Conservation (phyloP, 2,113 vertebrate genomes). For the Anhinga rufa region DNA sequence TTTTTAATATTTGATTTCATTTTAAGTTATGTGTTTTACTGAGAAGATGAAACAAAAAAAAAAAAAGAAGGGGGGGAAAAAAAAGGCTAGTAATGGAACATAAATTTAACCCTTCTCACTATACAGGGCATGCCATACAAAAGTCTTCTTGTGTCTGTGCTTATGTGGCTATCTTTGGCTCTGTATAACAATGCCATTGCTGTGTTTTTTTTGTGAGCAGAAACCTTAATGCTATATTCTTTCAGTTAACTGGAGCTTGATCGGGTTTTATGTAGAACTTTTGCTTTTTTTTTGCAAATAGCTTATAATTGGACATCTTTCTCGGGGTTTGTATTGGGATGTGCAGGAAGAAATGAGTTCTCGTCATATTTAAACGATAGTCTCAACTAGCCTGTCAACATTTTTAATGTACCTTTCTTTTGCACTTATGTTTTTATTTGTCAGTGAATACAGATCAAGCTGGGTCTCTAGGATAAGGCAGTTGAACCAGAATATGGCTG, state of each 20-base stretch:
- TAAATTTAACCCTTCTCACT: slow-evolving; percentile 81
- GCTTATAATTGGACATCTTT: background rate
- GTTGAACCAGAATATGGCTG: background rate
- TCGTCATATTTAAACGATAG: background rate
- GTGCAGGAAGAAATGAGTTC: background rate
- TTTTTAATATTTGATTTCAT: slow-evolving; percentile 99
- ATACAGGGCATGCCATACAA: slow-evolving; percentile 9
- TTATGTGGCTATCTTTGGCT: background rate
- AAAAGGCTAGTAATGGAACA: slow-evolving; percentile 84
- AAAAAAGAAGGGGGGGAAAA: background rate
- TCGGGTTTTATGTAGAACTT: background rate
- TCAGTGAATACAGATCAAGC: background rate
- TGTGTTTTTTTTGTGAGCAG: background rate
- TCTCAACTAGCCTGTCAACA: background rate
- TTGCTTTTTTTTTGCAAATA: background rate
- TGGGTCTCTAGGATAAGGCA: background rate
- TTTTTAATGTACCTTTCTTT: background rate
- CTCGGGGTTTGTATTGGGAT: background rate
- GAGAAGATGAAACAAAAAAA: slow-evolving; percentile 91
- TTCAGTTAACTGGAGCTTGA: slow-evolving; percentile 23
- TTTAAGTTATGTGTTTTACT: slow-evolving; percentile 99
- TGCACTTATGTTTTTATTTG: background rate
- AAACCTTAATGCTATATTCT: slow-evolving; percentile 4
- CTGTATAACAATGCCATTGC: background rate
- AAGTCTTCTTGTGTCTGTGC: background rate